phyloP scores from a whole-genome alignment of 1,140 invertebrate species.

The Idris sp. region DNA sequence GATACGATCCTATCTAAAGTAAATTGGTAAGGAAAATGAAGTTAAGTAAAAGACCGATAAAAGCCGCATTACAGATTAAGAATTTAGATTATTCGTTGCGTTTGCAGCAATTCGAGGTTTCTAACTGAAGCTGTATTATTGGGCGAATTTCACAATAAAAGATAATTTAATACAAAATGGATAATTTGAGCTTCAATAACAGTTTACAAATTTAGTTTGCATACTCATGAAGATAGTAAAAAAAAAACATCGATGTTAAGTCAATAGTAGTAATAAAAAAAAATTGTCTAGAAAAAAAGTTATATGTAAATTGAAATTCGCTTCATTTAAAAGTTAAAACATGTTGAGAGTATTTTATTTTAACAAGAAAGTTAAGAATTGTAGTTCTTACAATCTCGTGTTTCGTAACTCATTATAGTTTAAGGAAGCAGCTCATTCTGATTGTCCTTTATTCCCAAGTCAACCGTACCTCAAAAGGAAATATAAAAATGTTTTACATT shows the following conservation, averaged over 20 bases:
- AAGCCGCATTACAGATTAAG: conserved; percentile 28
- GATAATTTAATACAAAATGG: not conserved
- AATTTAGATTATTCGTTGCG: conserved; percentile 15
- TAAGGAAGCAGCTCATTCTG: conserved; percentile 9
- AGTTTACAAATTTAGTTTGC: too few species aligned
- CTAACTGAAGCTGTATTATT: not conserved
- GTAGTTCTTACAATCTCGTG: conserved; percentile 10
- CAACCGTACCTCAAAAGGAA: too few species aligned
- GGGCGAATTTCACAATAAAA: not conserved
- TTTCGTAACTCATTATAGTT: conserved; percentile 21
- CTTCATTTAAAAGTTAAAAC: too few species aligned
- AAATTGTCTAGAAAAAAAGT: conserved; percentile 5
- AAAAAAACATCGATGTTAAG: too few species aligned
- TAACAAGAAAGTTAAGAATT: too few species aligned
- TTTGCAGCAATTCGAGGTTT: conserved; percentile 13
- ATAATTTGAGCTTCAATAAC: too few species aligned
- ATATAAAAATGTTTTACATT: too few species aligned
- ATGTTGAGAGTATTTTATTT: too few species aligned
- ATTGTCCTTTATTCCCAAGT: conserved; percentile 4
- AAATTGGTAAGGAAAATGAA: conserved; percentile 43
- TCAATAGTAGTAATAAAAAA: too few species aligned
- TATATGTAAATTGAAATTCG: conserved; percentile 31
- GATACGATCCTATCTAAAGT: conserved; percentile 37
- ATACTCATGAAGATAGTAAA: too few species aligned
- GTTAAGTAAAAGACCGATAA: conserved; percentile 37